Evolutionary conservation across 2,113 vertebrate species (phyloP).

Genomic region (Cercopithecus mona): DNA sequence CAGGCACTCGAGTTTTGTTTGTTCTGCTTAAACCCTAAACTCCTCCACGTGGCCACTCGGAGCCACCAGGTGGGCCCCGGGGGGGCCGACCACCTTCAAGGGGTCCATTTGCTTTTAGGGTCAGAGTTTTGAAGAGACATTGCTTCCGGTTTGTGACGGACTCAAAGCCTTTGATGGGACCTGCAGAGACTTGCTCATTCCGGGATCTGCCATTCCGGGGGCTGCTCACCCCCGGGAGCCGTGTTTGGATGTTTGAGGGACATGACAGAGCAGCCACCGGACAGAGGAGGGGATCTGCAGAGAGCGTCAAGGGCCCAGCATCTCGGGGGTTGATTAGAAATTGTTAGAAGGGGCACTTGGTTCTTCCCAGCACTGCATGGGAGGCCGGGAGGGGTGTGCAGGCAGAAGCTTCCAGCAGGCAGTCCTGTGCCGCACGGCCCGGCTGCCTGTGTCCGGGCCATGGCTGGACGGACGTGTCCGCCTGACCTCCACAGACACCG

Average conservation of each 20-base stretch:
- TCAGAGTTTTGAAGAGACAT: constrained; percentile 55
- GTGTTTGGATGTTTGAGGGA: constrained; percentile 45
- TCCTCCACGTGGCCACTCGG: constrained; percentile 80
- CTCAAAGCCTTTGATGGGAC: constrained; percentile 23
- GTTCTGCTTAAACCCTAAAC: constrained; percentile 82
- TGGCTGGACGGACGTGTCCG: background rate
- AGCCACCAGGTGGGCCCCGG: constrained; percentile 73
- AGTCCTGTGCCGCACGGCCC: accelerated
- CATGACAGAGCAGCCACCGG: background rate
- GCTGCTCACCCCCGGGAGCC: background rate
- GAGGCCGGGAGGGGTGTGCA: background rate
- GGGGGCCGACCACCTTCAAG: constrained; percentile 21
- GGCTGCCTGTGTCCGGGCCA: accelerated
- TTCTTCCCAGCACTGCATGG: accelerated
- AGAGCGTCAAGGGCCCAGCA: background rate
- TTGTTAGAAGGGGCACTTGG: accelerated
- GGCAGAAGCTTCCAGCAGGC: background rate
- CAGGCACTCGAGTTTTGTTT: constrained; percentile 86
- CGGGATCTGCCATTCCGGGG: constrained; percentile 48
- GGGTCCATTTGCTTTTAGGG: background rate
- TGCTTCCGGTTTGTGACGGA: constrained; percentile 50
- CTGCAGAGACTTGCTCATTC: background rate
- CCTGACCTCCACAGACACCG: constrained; percentile 8
- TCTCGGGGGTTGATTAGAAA: background rate
- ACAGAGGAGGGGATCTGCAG: constrained; percentile 5